Conservation (phyloP, 2,888 invertebrate genomes). For the Stenoptilia bipunctidactyla region DNA sequence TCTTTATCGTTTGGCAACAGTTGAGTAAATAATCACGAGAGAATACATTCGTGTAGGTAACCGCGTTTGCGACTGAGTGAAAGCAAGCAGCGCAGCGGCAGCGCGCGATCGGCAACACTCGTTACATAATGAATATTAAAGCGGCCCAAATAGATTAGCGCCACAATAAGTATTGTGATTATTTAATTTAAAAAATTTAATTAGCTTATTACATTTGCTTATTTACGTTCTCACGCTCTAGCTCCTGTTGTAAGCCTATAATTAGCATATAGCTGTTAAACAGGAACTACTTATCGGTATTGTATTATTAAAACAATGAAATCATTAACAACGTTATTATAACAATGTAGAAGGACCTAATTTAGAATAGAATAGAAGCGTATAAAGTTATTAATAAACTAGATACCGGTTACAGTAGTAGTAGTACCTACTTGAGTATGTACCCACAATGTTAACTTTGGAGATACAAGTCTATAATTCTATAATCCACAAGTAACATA, state of each 20-base stretch:
- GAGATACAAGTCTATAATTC: background rate
- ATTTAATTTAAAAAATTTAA: background rate
- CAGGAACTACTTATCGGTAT: too few species aligned
- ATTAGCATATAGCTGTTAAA: too few species aligned
- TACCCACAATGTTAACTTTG: too few species aligned
- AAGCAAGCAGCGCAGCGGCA: constrained; percentile 46
- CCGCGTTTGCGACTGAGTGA: constrained; percentile 61
- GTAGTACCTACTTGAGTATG: too few species aligned
- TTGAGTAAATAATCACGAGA: constrained; percentile 62
- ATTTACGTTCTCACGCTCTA: background rate
- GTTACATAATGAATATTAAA: constrained; percentile 67
- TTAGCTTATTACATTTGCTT: background rate
- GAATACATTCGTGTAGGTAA: constrained; percentile 57
- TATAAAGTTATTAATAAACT: too few species aligned
- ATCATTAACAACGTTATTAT: too few species aligned
- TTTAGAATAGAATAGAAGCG: too few species aligned
- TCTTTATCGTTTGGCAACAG: constrained; percentile 67
- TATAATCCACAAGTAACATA: background rate
- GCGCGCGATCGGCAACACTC: constrained; percentile 29
- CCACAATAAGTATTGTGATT: background rate
- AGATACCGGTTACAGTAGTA: too few species aligned
- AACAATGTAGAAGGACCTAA: too few species aligned
- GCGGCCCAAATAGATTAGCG: constrained; percentile 47
- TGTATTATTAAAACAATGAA: too few species aligned
- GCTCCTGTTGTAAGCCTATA: too few species aligned